Evolutionary conservation across 2,888 invertebrate genomes (phyloP), one percentile per base, ranked within the genome.

Genomic region (Archips crataeganus): DNA sequence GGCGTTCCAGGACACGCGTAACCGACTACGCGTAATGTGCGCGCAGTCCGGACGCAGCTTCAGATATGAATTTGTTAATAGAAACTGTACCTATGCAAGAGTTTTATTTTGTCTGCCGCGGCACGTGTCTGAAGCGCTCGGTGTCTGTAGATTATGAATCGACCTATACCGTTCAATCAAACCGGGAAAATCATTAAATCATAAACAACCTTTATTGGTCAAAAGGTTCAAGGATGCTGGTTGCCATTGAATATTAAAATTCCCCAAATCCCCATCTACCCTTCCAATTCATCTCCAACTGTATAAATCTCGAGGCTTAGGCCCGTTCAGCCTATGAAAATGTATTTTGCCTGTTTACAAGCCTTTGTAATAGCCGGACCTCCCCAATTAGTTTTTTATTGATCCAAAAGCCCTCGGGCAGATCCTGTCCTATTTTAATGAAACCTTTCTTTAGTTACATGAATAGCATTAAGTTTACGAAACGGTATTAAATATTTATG

Each of bases 381-480:
- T 57, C 71, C 75, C 81, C 81, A 82, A 82, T 82, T 82, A 81
- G 80, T 79, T 78, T 76, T 71, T 79, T 82, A 81, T 81, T 82
- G 80, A 83, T 81, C 79, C 76, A 72, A 77, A 81, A 78, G 79
- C 78, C 79, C 79, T 78, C 75, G 76, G 78, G 77, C 73, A 3
- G 32, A 32, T n/a, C 60, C 75, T 78, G 79, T 83, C 81, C 79
- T 80, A 82, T 82, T 85, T 83, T 84, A 85, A 84, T 83, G 79
- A 80, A 82, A 80, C 82, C 78, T 76, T 81, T 81, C 80, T 83
- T 81, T 80, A 81, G 80, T 79, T 79, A 77, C 79, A 77, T 75
- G 79, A 80, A 81, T 80, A 79, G 72, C 69, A 75, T 80, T 72
- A 47, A 49, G 45, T 63, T 68, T 59, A 63, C 39, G 49, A 11